Base-by-base conservation (phyloP, 2,888 invertebrate genomes). In the Drosophila tripunctata region DNA sequence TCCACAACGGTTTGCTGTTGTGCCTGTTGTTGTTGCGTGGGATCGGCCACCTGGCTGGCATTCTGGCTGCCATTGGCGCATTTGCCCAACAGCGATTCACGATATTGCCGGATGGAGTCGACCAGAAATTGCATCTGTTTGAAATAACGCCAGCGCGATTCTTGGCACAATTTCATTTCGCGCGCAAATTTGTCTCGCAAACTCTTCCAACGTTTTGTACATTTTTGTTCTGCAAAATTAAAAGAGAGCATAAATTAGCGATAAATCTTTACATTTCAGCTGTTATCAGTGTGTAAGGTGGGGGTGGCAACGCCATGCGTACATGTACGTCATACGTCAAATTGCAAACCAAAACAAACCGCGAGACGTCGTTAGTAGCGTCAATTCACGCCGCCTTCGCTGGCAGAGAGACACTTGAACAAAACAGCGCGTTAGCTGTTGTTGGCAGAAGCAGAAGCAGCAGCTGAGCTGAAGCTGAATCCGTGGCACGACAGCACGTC, bases 101-200 rank as follows among this genome's bases (percentile, higher is more conserved):
- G 88, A 47, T 89, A 89, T 71, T 89, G 89, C 24, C 89, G 74
- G 27, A 89, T 89, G 7, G 90, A 90, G 70, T 89, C 89, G 17
- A 89, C 90, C 4, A 89, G 69, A 68, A 89, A 89, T 60, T 90
- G 90, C 89, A 89, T 89, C 70, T 89, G 90, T 58, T 89, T 89
- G 38, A 89, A 89, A 62, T 89, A 89, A 31, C 89, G 90, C 89
- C 89, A 89, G 44, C 89, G 90, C 38, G 89, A 89, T 74, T 89
- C 89, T 60, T 89, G 89, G 63, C 89, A 90, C 55, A 90, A 50
- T 69, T 89, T 89, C 90, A 89, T 89, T 68, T 89, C 89, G 12
- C 89, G 86, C n/a, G 89, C 89, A 50, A 89, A 89, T 75, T 90
- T 90, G 44, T 89, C 89, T 4, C 89, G 89, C 66, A 89, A 67